Evolutionary conservation across 2,113 vertebrate genomes (phyloP).

Genomic region (Euleptes europaea): DNA sequence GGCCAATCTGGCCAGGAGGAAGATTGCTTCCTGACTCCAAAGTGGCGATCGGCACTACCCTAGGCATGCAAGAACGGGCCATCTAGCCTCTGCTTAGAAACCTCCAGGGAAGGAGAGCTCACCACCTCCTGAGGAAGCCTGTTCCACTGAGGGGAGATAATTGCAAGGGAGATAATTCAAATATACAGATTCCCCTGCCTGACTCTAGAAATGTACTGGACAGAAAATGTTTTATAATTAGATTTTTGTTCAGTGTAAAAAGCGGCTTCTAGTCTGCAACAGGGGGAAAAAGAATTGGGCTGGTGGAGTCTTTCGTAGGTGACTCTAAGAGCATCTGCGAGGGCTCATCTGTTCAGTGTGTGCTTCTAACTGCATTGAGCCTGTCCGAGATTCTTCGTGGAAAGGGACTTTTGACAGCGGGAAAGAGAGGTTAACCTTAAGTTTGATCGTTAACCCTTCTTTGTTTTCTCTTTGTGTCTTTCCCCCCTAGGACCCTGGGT

Average conservation of each 20-base stretch:
- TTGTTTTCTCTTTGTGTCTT: conserved; percentile 56
- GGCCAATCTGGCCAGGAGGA: too few species aligned
- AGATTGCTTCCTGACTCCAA: too few species aligned
- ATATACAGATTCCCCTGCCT: not conserved
- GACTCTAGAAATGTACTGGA: too few species aligned
- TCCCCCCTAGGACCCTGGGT: conserved; percentile 85
- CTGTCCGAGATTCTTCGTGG: not conserved
- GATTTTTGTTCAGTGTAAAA: not conserved
- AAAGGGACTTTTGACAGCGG: not conserved
- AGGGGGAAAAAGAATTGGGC: too few species aligned
- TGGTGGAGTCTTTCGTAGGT: not conserved
- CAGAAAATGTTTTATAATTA: not conserved
- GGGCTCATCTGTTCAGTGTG: not conserved
- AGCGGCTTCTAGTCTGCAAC: not conserved
- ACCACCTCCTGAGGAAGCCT: too few species aligned
- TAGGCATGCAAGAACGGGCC: too few species aligned
- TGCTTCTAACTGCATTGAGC: not conserved
- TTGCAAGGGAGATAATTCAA: not conserved
- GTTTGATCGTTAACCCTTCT: conserved; percentile 51
- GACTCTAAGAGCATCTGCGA: not conserved
- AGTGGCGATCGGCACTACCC: too few species aligned
- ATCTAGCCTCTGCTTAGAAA: too few species aligned
- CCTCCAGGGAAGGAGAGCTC: too few species aligned
- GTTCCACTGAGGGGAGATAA: too few species aligned
- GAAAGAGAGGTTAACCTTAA: not conserved